A percentile compares a stretch with the other conserved stretches of the same genome.
These are phyloP conservation scores for Emys orbicularis DNA, from an alignment of 2,797 vertebrate genomes.

Conservation along the genomic window DNA sequence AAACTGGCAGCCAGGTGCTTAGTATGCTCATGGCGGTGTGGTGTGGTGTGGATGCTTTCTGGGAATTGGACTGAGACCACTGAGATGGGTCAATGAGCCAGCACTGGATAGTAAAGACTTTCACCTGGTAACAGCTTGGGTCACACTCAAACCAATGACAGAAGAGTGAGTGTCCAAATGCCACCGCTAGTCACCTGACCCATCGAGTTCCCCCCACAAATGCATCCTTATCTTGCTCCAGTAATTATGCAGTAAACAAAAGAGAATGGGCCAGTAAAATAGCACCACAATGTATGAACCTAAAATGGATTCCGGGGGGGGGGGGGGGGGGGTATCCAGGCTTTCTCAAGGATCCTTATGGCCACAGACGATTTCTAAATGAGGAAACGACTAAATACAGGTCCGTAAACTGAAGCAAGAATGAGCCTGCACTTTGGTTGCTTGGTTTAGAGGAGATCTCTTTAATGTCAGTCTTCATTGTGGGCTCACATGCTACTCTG, in stretches of 20 bases:
- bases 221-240: background rate
- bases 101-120: background rate
- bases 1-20: background rate
- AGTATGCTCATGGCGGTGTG: background rate
- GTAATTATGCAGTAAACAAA: background rate
- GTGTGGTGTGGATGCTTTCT: background rate
- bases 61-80: background rate
- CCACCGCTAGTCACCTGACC: background rate
- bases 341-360: background rate
- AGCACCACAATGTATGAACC: background rate
- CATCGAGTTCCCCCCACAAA: background rate
- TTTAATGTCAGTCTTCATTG: background rate
- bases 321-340: background rate
- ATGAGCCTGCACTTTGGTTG: background rate
- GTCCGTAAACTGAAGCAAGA: background rate
- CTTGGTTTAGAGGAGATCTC: background rate
- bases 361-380: background rate
- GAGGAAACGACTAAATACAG: accelerated
- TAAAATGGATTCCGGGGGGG: background rate
- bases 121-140: background rate
- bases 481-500: background rate
- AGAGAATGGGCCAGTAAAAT: too few species aligned
- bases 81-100: background rate
- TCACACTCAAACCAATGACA: background rate
- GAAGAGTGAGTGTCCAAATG: background rate